Conservation (phyloP, 2,888 invertebrate species). For the Lycophotia porphyrea region DNA sequence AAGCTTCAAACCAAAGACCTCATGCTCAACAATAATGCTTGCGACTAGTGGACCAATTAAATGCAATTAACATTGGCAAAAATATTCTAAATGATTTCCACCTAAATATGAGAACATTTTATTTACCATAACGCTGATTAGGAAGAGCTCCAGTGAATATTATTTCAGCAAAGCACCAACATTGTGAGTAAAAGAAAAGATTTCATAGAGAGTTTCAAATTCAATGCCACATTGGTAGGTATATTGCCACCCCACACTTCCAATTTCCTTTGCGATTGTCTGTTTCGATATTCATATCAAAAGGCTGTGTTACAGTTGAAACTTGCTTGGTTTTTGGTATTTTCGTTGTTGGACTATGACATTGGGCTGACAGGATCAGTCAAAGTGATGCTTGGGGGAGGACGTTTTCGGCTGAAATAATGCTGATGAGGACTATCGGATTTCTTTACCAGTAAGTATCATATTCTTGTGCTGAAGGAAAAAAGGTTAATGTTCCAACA, state of each 20-base stretch:
- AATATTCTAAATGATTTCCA: neutral
- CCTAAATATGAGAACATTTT: neutral
- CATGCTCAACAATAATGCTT: no score
- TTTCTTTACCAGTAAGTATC: neutral
- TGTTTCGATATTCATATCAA: conserved; percentile 27
- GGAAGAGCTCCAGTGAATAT: neutral
- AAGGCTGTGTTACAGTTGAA: conserved; percentile 1
- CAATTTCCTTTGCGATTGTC: conserved; percentile 30
- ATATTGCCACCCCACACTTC: neutral
- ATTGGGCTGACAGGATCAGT: neutral
- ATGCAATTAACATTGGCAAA: no score
- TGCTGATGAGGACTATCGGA: neutral
- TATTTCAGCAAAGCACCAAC: neutral
- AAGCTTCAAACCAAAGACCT: no score
- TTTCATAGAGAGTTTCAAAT: conserved; percentile 10
- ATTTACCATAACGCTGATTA: neutral
- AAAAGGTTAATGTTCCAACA: conserved; percentile 18
- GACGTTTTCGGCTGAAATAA: neutral
- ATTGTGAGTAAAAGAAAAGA: neutral
- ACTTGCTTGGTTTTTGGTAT: neutral
- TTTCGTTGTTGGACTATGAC: neutral
- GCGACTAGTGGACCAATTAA: neutral
- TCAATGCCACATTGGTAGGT: conserved; percentile 20
- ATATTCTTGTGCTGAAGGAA: neutral
- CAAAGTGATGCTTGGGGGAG: neutral